Percentiles rank a stretch among this genome's conserved stretches.
Conservation (phyloP, 2,113 vertebrate genomes). For the Pongo abelii region DNA sequence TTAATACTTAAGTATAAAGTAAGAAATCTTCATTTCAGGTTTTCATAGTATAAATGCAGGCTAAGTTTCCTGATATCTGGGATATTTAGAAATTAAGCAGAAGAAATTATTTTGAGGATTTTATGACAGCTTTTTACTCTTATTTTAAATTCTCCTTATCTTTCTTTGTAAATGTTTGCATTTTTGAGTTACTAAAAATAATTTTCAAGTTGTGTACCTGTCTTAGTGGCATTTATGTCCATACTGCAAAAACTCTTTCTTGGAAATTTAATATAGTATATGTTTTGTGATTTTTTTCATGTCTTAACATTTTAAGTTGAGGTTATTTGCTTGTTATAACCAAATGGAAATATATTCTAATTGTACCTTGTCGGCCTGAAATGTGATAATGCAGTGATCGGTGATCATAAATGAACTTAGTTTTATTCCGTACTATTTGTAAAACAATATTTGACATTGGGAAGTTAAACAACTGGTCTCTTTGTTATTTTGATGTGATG, state of each 20-base stretch:
- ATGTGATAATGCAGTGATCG: background rate
- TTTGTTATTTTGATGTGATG: conserved; percentile 21
- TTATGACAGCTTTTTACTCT: background rate
- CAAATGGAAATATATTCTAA: background rate
- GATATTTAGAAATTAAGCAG: conserved; percentile 14
- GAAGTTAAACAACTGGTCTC: background rate
- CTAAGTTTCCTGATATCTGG: background rate
- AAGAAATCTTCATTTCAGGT: conserved; percentile 22
- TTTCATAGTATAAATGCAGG: background rate
- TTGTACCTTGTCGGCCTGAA: background rate
- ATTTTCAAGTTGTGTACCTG: background rate
- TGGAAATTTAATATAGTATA: background rate
- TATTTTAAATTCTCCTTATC: background rate
- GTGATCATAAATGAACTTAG: background rate
- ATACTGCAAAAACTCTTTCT: background rate
- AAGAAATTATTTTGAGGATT: conserved; percentile 12
- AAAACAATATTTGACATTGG: background rate
- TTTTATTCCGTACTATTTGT: conserved; percentile 19
- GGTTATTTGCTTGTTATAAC: background rate
- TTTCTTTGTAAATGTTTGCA: conserved; percentile 12
- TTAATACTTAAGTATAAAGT: background rate
- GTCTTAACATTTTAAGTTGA: conserved; percentile 4
- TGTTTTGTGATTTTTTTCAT: background rate
- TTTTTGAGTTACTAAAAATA: conserved; percentile 34
- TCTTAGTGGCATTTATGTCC: background rate